These are phyloP conservation scores for Belgica antarctica DNA, from an alignment of 2,888 invertebrate species.

Conservation along the genomic window DNA sequence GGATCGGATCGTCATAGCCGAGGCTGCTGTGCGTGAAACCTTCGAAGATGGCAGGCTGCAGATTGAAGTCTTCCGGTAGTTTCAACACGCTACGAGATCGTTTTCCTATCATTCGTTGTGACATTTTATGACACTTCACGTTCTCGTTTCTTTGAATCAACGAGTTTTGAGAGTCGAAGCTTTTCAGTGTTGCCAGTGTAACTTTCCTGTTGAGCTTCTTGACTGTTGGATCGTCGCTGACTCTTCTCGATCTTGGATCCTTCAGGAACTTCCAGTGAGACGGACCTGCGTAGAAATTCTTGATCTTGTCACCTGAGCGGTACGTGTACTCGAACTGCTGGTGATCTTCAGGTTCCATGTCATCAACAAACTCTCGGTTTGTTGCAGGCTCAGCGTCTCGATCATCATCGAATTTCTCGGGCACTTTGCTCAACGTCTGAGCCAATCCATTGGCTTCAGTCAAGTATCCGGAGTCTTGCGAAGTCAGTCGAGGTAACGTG, in stretches of 20 bases:
- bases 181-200: neutral
- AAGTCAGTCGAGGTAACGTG: too few species aligned
- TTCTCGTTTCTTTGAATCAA: too few species aligned
- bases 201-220: neutral
- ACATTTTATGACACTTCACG: too few species aligned
- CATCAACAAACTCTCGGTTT: too few species aligned
- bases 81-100: neutral
- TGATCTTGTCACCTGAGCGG: constrained; percentile 57
- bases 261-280: constrained; percentile 70
- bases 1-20: neutral
- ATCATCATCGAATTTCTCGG: too few species aligned
- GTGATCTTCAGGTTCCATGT: constrained; percentile 60
- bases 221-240: neutral
- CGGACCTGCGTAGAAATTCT: constrained; percentile 75
- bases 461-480: too few species aligned
- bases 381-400: too few species aligned
- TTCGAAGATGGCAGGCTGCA: neutral
- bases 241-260: neutral
- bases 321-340: constrained; percentile 68
- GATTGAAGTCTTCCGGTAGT: neutral
- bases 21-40: neutral
- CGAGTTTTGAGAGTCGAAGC: neutral
- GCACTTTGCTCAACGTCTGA: too few species aligned
- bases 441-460: too few species aligned
- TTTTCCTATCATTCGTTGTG: too few species aligned